phyloP scores from a whole-genome alignment of 2,888 invertebrate species.

The Halictus quadricinctus region DNA sequence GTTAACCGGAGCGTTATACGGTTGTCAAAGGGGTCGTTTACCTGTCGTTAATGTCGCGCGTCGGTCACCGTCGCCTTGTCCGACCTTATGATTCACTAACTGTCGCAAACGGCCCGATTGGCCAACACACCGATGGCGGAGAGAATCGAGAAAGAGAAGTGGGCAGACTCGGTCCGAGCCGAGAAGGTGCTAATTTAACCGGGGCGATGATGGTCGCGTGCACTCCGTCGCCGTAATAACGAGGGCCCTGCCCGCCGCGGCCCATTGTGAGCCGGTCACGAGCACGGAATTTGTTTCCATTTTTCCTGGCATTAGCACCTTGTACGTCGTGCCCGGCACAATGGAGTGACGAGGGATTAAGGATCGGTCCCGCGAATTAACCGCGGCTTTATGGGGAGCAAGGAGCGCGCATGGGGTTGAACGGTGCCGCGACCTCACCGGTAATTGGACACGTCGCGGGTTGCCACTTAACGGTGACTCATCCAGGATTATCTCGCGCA shows the following conservation, averaged over 20 bases:
- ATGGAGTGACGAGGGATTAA: constrained; percentile 65
- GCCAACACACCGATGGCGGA: not conserved
- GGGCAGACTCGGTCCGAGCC: not conserved
- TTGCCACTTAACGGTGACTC: constrained; percentile 71
- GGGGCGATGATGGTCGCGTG: constrained; percentile 45
- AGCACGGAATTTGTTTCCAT: constrained; percentile 45
- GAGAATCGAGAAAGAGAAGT: not conserved
- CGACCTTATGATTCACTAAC: constrained; percentile 42
- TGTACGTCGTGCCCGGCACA: constrained; percentile 55
- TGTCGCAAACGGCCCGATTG: constrained; percentile 12
- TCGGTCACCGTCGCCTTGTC: constrained; percentile 15
- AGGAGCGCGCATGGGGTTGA: constrained; percentile 48
- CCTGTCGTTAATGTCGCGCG: constrained; percentile 17
- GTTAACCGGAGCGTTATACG: not conserved
- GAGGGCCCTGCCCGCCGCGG: constrained; percentile 7
- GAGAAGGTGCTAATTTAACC: constrained; percentile 53
- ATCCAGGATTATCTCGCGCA: constrained; percentile 64
- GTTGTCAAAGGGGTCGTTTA: not conserved
- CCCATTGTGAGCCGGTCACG: constrained; percentile 55
- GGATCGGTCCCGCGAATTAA: constrained; percentile 63
- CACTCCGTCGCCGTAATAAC: constrained; percentile 49
- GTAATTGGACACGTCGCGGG: constrained; percentile 67
- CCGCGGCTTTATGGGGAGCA: constrained; percentile 50
- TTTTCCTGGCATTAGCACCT: constrained; percentile 55
- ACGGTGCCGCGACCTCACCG: constrained; percentile 65